Base-by-base conservation (phyloP, 2,113 vertebrate genomes). In the Tychaedon coryphoeus region DNA sequence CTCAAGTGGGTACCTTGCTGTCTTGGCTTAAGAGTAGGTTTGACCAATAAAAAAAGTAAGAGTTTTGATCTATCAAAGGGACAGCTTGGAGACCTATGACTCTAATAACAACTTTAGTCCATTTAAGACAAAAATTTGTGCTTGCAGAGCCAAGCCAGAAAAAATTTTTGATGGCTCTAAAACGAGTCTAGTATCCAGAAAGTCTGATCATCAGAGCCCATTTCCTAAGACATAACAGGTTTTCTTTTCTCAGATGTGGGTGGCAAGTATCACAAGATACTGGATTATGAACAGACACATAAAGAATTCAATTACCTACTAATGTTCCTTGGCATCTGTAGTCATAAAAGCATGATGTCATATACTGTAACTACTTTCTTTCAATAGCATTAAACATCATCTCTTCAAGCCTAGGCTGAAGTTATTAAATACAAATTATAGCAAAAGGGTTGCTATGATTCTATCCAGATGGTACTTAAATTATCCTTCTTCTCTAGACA, bases 361-460 rank as follows among this genome's bases (percentile, higher is more conserved):
- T 72, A 71, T 16, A 76, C 65, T 7, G 8, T 80, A 80, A 90
- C 56, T 53, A 60, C 26, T 92, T 90, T 69, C 29, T 85, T 93
- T 86, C 69, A 83, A 42, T 77, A 92, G 47, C 70, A 57, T 77
- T 94, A 90, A 50, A 92, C 67, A 74, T 43, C 81, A 82, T 83
- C 58, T 83, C 67, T 66, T 50, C 56, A 93, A 97, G 57, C 26
- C 38, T 60, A 66, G 13, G 48, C 54, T 84, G 88, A 94, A 71
- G 53, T 90, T 93, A 96, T 95, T 96, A 96, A 94, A 90, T 86
- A 85, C 48, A 88, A 76, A 91, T 90, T 96, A 96, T 3, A 88
- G 64, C 28, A 72, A 86, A 92, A 94, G 60, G 57, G 54, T 77
- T 4, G 6, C 48, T 88, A 70, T 86, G 84, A 91, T 92, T 92